Evolutionary conservation across 2,113 vertebrate species (phyloP), one percentile per base, ranked within the genome.

Genomic region (Pelecanus crispus): DNA sequence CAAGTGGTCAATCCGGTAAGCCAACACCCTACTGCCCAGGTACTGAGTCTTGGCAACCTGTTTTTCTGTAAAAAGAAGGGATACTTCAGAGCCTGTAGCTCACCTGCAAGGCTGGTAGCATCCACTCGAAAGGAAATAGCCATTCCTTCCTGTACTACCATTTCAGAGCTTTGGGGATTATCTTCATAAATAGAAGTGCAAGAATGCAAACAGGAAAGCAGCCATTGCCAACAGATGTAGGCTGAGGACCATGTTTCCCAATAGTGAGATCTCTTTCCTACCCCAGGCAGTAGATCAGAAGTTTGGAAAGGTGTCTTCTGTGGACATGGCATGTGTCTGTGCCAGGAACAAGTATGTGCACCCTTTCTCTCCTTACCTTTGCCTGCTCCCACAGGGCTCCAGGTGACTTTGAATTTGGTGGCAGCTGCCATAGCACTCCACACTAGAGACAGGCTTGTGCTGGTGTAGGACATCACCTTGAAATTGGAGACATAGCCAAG

Each of bases 401-500:
- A 99, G 62, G 98, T 97, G 44, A 99, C 94, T 94, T 98, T 98
- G 97, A 99, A 99, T 75, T 98, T 98, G 4, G 99, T 98, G 59
- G 98, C 98, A n/a, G 98, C 98, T 10, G 98, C 98, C 1, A 98
- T 98, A 38, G 98, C 92, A 56, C 98, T 98, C 99, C 99, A 99
- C 10, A 96, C 97, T 52, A 99, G 81, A 61, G 97, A 97, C 40
- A 99, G 97, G 67, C 98, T 98, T 32, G 97, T 96, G 78, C 98
- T 98, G 66, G 97, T 98, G 95, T 97, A 98, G 66, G 98, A 98
- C 2, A 95, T 96, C 81, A 99, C 98, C 95, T 97, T 99, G 96
- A 99, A 99, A 95, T 98, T 98, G 77, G 99, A 98, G 81, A 99
- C 98, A 2, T 98, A 98, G 70, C 98, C 98, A 58, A 99, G 97